phyloP scores from a whole-genome alignment of 2,113 vertebrate genomes.

The Coryphaenoides rupestris region DNA sequence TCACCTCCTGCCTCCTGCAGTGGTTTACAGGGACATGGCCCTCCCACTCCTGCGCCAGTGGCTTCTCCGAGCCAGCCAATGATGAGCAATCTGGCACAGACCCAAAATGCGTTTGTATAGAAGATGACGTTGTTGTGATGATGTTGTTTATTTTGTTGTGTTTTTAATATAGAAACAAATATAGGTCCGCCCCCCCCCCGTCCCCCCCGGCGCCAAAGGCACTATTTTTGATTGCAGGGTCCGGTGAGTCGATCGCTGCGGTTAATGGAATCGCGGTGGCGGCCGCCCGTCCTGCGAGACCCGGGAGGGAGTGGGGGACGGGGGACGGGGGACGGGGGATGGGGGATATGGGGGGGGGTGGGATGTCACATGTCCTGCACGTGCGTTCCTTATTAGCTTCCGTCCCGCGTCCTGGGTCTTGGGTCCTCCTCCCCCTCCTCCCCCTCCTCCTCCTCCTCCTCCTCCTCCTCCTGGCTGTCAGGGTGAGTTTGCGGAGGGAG shows the following conservation, averaged over 20 bases:
- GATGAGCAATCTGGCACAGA: not conserved
- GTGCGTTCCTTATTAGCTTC: not conserved
- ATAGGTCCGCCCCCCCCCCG: no score
- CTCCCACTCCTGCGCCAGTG: constrained; percentile 30
- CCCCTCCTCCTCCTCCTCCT: constrained; percentile 11
- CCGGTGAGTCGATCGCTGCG: not conserved
- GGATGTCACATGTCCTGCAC: not conserved
- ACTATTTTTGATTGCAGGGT: constrained; percentile 9
- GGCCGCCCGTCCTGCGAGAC: no score
- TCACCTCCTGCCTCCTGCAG: constrained; percentile 22
- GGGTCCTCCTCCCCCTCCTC: no score
- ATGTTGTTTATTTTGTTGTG: no score
- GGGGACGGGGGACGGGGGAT: no score
- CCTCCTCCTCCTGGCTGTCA: constrained; percentile 37
- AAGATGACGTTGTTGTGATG: constrained; percentile 8
- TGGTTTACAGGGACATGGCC: constrained; percentile 55
- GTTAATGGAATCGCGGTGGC: not conserved
- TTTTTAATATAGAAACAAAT: no score
- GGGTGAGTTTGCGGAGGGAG: constrained; percentile 40
- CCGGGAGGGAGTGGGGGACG: no score
- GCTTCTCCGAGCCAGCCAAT: constrained; percentile 11
- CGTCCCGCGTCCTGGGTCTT: not conserved
- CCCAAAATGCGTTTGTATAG: constrained; percentile 23
- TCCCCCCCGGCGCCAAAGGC: not conserved
- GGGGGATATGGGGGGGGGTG: no score